Base-by-base conservation (phyloP, 2,113 vertebrate species). In the Phrynosoma blainvillii region DNA sequence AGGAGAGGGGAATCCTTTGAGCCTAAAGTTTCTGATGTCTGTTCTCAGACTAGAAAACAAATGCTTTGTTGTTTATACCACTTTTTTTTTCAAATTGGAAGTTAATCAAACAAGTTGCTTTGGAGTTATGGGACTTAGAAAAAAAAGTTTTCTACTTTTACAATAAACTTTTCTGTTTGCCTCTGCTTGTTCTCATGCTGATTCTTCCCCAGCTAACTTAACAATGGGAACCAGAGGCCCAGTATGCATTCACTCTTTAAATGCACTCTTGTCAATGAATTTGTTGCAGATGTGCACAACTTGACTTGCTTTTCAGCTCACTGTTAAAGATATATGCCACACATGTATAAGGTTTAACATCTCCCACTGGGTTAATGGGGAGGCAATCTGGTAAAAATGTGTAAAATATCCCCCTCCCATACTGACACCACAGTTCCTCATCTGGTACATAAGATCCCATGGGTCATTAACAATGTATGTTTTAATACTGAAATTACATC, bases 61-160 rank as follows among this genome's bases (percentile, higher is more conserved):
- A 71, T 4, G 30, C 7, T 83, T 86, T 20, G 32, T 52, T 30
- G 87, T 68, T 78, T 70, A 65, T 88, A 42, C 42, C 32, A 70
- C 56, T 76, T 73, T 16, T 32, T 32, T 13, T 62, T 75, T 5
- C 10, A 84, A 59, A 85, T 52, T 82, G 59, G 23, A 40, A 1
- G 1, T 88, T 88, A n/a, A 81, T 87, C 88, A 87, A 87, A 84
- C 23, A 79, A 90, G 3, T 8, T 89, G 54, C 77, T 27, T 66
- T 86, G 70, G 73, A 73, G 30, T 18, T 30, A 79, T 32, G 52
- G 2, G 1, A 59, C 12, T 30, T n/a, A 9, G 68, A 2, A 85
- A 82, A 82, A 76, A 0, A 5, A 32, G 52, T 2, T 40, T 27
- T 82, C 59, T 11, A 27, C 0, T 68, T 86, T 21, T 30, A 5